Conservation (phyloP, 2,797 vertebrate genomes). For the Channa striata region DNA sequence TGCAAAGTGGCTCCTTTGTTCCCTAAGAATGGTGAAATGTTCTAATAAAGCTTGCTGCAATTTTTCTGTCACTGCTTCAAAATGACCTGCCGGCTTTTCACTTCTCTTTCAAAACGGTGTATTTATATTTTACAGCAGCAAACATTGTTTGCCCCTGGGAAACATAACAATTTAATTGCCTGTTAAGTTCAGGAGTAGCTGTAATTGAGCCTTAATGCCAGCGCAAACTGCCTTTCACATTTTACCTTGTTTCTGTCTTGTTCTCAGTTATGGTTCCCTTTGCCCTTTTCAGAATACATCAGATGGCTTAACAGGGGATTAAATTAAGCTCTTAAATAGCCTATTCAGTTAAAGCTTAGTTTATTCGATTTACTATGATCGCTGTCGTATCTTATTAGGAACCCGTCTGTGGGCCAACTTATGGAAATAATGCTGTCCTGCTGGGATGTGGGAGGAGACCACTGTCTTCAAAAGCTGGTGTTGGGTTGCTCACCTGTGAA, state of each 20-base stretch:
- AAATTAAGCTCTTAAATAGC: constrained; percentile 32
- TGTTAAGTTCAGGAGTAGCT: constrained; percentile 36
- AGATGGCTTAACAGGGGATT: constrained; percentile 20
- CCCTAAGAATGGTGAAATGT: neutral
- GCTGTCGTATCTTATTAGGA: constrained; percentile 22
- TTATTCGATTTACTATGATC: constrained; percentile 37
- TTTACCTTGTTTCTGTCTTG: constrained; percentile 7
- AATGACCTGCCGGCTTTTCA: neutral
- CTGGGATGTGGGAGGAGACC: neutral
- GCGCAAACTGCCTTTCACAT: constrained; percentile 28
- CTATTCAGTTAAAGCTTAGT: constrained; percentile 16
- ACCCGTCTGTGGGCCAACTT: neutral
- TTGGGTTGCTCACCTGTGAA: constrained; percentile 9
- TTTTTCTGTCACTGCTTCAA: neutral
- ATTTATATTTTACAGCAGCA: constrained; percentile 21
- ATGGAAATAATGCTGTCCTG: neutral
- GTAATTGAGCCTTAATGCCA: constrained; percentile 55
- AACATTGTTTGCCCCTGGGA: constrained; percentile 20
- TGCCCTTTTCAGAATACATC: constrained; percentile 51
- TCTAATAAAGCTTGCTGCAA: no score
- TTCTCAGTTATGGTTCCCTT: constrained; percentile 37
- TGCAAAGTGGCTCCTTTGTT: neutral
- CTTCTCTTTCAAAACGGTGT: neutral
- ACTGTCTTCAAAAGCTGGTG: neutral
- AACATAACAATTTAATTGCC: constrained; percentile 30